These are phyloP conservation scores for Xanthia togata DNA, from an alignment of 2,888 invertebrate species.

Conservation along the genomic window DNA sequence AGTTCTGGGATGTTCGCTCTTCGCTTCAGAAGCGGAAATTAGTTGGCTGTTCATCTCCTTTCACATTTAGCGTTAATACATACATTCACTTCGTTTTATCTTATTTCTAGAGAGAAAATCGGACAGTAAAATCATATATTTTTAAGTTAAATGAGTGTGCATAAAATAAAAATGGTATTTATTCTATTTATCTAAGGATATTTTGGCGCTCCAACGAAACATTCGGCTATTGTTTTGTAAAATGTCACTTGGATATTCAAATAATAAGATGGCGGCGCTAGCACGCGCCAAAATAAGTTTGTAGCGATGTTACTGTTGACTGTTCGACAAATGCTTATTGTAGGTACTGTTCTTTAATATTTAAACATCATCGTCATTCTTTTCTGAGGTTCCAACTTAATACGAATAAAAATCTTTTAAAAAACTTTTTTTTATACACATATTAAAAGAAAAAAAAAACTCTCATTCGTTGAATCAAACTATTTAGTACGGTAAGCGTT, in stretches of 20 bases:
- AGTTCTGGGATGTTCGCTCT: slow-evolving; percentile 34
- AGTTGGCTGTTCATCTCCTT: slow-evolving; percentile 52
- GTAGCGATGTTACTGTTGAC: no score
- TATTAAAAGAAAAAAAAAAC: no score
- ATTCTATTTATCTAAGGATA: not conserved
- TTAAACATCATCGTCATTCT: not conserved
- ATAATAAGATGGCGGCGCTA: no score
- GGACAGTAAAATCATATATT: not conserved
- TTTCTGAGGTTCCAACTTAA: not conserved
- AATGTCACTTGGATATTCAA: not conserved
- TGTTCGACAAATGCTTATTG: not conserved
- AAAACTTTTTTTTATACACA: no score
- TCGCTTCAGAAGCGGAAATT: slow-evolving; percentile 52
- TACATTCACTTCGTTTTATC: slow-evolving; percentile 16
- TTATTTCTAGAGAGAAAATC: slow-evolving; percentile 3
- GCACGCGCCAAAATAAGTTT: not conserved
- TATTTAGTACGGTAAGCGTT: not conserved
- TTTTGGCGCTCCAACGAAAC: not conserved
- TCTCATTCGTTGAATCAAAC: not conserved
- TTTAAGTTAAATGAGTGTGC: not conserved
- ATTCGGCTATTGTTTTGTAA: not conserved
- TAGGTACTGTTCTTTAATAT: no score
- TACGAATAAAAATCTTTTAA: not conserved
- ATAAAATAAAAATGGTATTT: not conserved
- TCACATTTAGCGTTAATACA: slow-evolving; percentile 26